phyloP scores from a whole-genome alignment of 2,888 invertebrate genomes.

The Agapostemon virescens region DNA sequence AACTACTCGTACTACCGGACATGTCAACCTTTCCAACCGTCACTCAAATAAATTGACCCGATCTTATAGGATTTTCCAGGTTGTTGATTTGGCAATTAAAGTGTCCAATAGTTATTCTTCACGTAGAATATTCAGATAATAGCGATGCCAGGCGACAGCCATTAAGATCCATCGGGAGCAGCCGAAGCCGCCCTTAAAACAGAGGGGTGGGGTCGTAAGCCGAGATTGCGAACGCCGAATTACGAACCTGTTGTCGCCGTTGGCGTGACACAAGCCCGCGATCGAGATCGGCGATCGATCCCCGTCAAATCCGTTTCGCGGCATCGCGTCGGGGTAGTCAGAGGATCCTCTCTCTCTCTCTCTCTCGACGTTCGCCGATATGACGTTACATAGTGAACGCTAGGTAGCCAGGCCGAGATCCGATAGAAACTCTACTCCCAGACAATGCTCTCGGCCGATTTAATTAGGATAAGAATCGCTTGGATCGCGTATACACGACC shows the following conservation, averaged over 20 bases:
- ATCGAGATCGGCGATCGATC: slow-evolving; percentile 51
- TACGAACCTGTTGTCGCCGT: slow-evolving; percentile 20
- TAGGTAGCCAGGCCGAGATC: slow-evolving; percentile 59
- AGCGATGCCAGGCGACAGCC: background rate
- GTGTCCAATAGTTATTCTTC: no score
- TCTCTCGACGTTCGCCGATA: slow-evolving; percentile 36
- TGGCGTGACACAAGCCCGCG: background rate
- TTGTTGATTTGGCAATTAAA: no score
- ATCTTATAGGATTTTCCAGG: no score
- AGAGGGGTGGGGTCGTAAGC: background rate
- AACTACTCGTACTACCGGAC: no score
- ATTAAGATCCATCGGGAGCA: slow-evolving; percentile 1
- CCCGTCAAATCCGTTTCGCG: slow-evolving; percentile 49
- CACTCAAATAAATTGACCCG: no score
- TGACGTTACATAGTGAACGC: slow-evolving; percentile 49
- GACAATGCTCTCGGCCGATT: slow-evolving; percentile 72
- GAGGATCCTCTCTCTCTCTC: slow-evolving; percentile 47
- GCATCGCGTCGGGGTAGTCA: slow-evolving; percentile 32
- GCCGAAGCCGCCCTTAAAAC: background rate
- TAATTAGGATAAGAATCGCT: slow-evolving; percentile 79
- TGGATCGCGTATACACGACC: slow-evolving; percentile 69
- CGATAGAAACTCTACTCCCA: slow-evolving; percentile 69
- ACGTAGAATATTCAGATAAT: background rate
- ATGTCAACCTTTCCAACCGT: no score
- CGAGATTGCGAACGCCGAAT: background rate